Evolutionary conservation across 1,140 invertebrate species (phyloP).

Genomic region (Hesperophylax magnus): DNA sequence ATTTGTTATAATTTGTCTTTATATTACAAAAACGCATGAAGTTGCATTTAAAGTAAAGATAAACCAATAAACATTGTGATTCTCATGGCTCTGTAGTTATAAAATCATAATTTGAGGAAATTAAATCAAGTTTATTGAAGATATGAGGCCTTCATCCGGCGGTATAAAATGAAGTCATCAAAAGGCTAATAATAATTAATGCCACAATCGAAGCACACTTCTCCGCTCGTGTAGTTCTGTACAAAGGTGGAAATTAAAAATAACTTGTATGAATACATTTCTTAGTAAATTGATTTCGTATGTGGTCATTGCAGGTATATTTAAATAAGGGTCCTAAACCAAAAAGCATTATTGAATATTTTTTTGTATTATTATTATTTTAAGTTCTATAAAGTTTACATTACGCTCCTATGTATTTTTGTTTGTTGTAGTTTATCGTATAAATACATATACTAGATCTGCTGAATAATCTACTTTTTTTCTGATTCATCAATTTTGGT

Average conservation of each 20-base stretch:
- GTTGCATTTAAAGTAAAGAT: no score
- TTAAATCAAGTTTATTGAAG: constrained; percentile 32
- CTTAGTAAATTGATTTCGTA: not conserved
- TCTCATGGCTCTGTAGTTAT: no score
- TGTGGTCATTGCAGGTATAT: not conserved
- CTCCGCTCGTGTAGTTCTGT: constrained; percentile 14
- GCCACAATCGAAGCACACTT: constrained; percentile 33
- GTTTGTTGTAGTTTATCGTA: no score
- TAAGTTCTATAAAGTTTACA: no score
- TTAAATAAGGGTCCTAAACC: not conserved
- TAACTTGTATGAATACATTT: not conserved
- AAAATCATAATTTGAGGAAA: no score
- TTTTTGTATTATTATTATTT: not conserved
- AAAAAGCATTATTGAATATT: not conserved
- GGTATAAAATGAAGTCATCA: constrained; percentile 52
- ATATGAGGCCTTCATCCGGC: constrained; percentile 42
- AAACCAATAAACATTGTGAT: no score
- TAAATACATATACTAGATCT: no score
- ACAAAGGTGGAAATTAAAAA: constrained; percentile 44
- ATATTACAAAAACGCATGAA: no score
- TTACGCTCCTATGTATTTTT: no score
- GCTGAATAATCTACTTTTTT: no score
- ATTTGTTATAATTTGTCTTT: no score
- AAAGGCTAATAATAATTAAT: constrained; percentile 56
- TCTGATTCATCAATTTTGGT: no score